These are phyloP conservation scores for human (Homo sapiens) DNA, from an alignment of 2,113 vertebrate genomes.

Conservation along the genomic window DNA sequence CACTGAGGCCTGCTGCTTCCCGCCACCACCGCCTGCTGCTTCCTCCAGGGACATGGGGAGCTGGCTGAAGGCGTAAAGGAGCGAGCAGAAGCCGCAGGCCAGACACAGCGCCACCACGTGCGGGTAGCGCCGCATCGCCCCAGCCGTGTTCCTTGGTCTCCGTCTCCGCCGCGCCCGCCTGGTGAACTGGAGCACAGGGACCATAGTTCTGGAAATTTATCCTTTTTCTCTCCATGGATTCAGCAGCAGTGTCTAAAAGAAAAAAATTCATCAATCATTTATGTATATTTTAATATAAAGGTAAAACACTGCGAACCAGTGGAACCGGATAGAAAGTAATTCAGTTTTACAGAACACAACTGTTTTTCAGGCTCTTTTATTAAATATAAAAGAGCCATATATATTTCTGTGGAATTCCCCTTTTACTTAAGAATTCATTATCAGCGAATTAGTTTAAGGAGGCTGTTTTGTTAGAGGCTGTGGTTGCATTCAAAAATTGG, in stretches of 20 bases:
- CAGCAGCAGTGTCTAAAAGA: background rate
- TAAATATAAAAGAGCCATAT: background rate
- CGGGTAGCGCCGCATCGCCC: conserved; percentile 86
- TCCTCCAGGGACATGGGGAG: conserved; percentile 85
- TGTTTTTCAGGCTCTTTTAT: background rate
- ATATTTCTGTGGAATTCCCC: background rate
- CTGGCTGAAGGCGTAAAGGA: conserved; percentile 88
- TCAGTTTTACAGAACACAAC: background rate
- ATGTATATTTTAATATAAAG: too few species aligned
- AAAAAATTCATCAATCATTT: background rate
- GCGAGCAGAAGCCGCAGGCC: conserved; percentile 88
- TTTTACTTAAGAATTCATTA: conserved; percentile 9
- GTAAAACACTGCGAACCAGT: background rate
- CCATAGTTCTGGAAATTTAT: background rate
- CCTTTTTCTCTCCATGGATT: background rate
- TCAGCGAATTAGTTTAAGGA: background rate
- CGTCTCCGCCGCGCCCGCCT: background rate
- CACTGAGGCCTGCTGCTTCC: conserved; percentile 68
- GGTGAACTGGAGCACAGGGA: background rate
- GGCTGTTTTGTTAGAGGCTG: background rate
- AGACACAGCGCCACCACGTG: conserved; percentile 86
- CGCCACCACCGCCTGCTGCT: conserved; percentile 59
- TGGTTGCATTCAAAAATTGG: background rate
- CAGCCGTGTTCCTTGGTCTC: background rate
- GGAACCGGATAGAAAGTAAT: background rate